Percentiles rank a stretch among this genome's conserved stretches.
Conservation (phyloP, 2,797 vertebrate genomes). For the Karalla daura region DNA sequence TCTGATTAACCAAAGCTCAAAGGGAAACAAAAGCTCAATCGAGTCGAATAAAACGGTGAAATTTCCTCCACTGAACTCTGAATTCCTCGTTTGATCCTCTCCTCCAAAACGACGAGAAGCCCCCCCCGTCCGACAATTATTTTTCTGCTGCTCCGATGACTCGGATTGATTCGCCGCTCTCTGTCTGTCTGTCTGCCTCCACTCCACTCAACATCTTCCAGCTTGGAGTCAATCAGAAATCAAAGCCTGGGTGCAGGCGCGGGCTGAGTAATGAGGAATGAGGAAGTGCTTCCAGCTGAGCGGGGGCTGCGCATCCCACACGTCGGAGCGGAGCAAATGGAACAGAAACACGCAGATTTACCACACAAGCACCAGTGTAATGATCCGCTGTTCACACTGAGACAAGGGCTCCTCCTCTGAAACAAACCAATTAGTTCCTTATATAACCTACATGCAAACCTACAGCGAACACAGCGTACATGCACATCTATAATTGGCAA, state of each 20-base stretch:
- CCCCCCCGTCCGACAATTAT: constrained; percentile 23
- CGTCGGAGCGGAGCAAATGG: constrained; percentile 46
- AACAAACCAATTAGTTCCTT: constrained; percentile 63
- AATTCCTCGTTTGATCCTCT: constrained; percentile 16
- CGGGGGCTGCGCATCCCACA: constrained; percentile 51
- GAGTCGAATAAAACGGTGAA: not conserved
- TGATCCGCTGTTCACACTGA: constrained; percentile 41
- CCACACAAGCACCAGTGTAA: constrained; percentile 35
- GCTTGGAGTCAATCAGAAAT: constrained; percentile 54
- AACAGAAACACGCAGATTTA: constrained; percentile 31
- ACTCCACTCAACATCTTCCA: constrained; percentile 28
- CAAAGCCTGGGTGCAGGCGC: constrained; percentile 39
- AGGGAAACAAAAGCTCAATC: constrained; percentile 1
- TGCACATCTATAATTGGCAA: no score
- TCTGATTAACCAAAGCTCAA: no score
- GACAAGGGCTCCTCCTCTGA: constrained; percentile 33
- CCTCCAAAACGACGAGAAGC: constrained; percentile 25
- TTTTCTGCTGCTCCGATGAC: constrained; percentile 53
- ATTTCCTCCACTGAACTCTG: constrained; percentile 1
- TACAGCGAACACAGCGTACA: no score
- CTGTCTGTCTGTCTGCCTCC: no score
- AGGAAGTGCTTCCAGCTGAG: constrained; percentile 24
- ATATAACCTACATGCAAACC: constrained; percentile 53
- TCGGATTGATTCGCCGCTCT: constrained; percentile 25
- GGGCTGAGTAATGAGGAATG: constrained; percentile 47